These are phyloP conservation scores for Holacanthella duospinosa DNA, from an alignment of 2,888 invertebrate species.

Conservation along the genomic window DNA sequence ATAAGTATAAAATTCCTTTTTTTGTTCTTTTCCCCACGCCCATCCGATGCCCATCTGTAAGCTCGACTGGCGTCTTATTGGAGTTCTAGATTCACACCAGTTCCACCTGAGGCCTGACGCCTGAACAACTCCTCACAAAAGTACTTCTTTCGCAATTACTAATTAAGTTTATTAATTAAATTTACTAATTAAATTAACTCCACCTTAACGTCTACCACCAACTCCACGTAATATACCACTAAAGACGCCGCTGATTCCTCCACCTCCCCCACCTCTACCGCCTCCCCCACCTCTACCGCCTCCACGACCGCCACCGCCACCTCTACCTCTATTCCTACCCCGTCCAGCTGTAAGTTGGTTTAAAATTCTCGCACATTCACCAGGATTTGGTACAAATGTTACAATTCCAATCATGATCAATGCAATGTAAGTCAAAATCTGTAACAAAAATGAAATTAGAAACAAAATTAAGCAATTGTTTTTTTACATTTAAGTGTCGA, in stretches of 20 bases:
- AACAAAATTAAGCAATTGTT: neutral
- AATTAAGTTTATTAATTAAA: too few relatives aligned
- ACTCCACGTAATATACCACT: neutral
- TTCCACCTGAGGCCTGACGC: too few relatives aligned
- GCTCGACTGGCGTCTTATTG: too few relatives aligned
- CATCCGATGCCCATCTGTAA: too few relatives aligned
- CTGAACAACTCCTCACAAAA: too few relatives aligned
- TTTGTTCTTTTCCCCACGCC: too few relatives aligned
- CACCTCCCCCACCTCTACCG: neutral
- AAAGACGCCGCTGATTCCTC: neutral
- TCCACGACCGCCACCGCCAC: neutral
- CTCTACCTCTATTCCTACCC: neutral
- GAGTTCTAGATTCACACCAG: too few relatives aligned
- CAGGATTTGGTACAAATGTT: neutral
- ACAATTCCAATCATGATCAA: neutral
- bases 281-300: slow-evolving; percentile 4
- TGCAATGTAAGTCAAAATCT: neutral
- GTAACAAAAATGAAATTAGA: neutral
- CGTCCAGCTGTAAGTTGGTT: neutral
- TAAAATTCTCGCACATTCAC: neutral
- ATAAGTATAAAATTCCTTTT: too few relatives aligned
- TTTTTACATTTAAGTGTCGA: neutral
- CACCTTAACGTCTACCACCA: neutral
- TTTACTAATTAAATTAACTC: too few relatives aligned
- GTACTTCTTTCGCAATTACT: too few relatives aligned